Evolutionary conservation across 1,140 invertebrate species (phyloP), one percentile per base, ranked within the genome.

Genomic region (Plectrocnemia conspersa): DNA sequence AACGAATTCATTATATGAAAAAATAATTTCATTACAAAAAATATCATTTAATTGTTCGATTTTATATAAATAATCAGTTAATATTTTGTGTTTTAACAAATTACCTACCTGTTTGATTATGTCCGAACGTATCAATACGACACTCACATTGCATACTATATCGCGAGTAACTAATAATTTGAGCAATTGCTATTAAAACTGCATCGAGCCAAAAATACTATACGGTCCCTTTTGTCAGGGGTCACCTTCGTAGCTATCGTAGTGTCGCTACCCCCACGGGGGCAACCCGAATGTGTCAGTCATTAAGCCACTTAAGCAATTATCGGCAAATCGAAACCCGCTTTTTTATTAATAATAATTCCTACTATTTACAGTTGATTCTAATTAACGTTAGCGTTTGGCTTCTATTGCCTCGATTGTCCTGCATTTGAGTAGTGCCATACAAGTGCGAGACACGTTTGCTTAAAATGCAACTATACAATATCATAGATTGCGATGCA

Each of bases 331-430:
- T 61, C 54, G 58, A 61, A 61, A 61, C 50, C 54, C 41, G 49
- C 50, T 56, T 56, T 56, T 61, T 61, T 61, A 61, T 54, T 61
- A 61, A 56, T 56, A 61, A 61, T 56, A 61, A 61, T 61, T 61
- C 58, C 58, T 52, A 56, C 42, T 61, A 55, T 61, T 61, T 61
- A 61, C 58, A 54, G 58, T 61, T 56, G 58, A 61, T 61, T 52
- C 42, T 56, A 61, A 61, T 61, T 61, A 61, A 56, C 49, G 58
- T 56, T 54, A 36, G 58, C 54, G 49, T 41, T 45, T 41, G 58
- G 49, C 40, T 19, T 18, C 25, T 46, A 27, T 40, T 36, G 49
- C 38, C 13, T 29, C 27, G 41, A 49, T 60, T 33, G 54, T 50
- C 44, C 54, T 61, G 49, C 58, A 61, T 56, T 61, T 52, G 58